Conservation (phyloP, 1,140 invertebrate genomes). For the Apis dorsata region DNA sequence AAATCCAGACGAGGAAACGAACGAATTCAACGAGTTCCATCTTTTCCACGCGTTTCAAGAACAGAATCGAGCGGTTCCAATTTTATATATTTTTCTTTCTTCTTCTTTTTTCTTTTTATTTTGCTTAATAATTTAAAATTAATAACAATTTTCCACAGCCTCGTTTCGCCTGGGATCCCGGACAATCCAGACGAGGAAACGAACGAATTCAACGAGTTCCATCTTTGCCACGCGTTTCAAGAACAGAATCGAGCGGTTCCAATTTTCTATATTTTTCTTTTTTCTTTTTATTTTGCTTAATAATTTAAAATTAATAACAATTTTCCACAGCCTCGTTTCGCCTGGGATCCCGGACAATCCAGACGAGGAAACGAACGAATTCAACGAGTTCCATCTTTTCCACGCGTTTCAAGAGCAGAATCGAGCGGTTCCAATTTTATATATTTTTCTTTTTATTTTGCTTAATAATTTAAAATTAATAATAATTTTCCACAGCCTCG, state of each 20-base stretch:
- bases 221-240: background rate
- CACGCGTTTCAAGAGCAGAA: background rate
- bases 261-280: background rate
- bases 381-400: background rate
- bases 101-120: background rate
- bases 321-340: conserved; percentile 1
- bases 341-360: background rate
- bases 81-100: background rate
- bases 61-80: background rate
- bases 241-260: background rate
- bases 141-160: conserved; percentile 11
- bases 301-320: no score
- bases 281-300: no score
- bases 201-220: background rate
- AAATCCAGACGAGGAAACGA: background rate
- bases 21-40: background rate
- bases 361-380: no score
- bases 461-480: no score
- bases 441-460: no score
- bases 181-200: background rate
- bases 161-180: background rate
- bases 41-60: background rate
- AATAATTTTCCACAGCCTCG: conserved; percentile 3
- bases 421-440: background rate
- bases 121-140: no score